A percentile compares a stretch with the other conserved stretches of the same genome.
Evolutionary conservation across 2,113 vertebrate species (phyloP).

Genomic region (Hypanus sabinus): DNA sequence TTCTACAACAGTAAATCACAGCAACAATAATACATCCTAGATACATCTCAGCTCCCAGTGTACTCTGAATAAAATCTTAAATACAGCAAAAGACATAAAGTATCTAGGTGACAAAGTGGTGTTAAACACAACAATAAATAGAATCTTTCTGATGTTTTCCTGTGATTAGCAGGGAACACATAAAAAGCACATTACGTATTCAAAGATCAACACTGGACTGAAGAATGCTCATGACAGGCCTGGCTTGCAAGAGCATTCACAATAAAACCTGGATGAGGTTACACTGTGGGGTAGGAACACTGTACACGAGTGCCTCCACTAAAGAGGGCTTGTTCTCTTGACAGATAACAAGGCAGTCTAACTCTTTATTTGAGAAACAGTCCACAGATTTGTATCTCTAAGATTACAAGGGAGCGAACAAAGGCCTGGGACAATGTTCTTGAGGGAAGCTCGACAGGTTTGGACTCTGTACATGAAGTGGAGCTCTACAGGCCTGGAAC

Average conservation of each 20-base stretch:
- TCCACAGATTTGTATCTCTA: no score
- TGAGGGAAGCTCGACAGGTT: no score
- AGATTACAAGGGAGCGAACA: no score
- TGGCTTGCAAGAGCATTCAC: neutral
- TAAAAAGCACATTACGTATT: neutral
- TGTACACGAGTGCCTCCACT: neutral
- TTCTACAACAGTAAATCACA: neutral
- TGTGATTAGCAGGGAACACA: neutral
- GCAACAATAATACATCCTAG: neutral
- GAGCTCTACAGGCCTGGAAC: no score
- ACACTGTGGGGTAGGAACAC: neutral
- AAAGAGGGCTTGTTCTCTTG: neutral
- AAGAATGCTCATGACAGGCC: neutral
- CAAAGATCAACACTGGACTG: neutral
- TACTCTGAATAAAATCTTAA: neutral
- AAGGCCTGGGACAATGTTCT: no score
- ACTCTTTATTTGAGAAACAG: no score
- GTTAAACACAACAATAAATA: neutral
- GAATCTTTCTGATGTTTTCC: neutral
- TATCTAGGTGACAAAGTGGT: neutral
- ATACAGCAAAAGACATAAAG: neutral
- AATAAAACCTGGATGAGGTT: neutral
- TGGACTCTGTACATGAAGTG: no score
- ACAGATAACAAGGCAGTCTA: neutral
- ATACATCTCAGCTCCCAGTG: neutral